Evolutionary conservation across 2,797 vertebrate genomes (phyloP), one percentile per base, ranked within the genome.

Genomic region (Notoglanidium macrostoma): DNA sequence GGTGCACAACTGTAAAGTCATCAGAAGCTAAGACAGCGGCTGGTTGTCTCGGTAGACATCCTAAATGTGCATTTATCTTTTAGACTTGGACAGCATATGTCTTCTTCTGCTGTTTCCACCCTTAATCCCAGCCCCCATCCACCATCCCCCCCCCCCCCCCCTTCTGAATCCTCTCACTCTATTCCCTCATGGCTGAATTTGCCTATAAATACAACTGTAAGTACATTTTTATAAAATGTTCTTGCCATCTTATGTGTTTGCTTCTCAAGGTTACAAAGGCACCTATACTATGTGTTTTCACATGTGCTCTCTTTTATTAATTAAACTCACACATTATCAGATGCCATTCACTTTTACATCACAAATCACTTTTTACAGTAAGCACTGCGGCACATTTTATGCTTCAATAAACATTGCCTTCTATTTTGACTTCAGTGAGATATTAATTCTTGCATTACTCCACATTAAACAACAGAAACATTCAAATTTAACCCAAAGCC

Each of bases 31-130:
- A 85, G 59, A 86, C 32, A 68, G 77, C 9, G 63, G 72, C 78
- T 85, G 23, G 65, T 55, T 49, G 82, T 87, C 79, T 80, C 85
- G 63, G 55, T 87, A 87, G 84, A 87, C 55, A 76, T 63, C 67
- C 79, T 86, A 87, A 90, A 84, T 87, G 85, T 88, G 70, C 87
- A 86, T 85, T 88, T 91, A 89, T 87, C 80, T 73, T 84, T 87
- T 88, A 49, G 83, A 82, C 76, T 81, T 68, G 40, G 55, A 84
- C 44, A 86, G 74, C 68, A 85, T 89, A 49, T 84, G 32, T 78
- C 54, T 73, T 87, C 35, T 32, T 88, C 79, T 70, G 23, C 19
- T 61, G 59, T 74, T 89, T 51, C 65, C 29, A 70, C 46, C 29
- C 67, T 79, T 61, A 46, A 57, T 72, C 17, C 44, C 70, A 59